Evolutionary conservation across 2,113 vertebrate species (phyloP), one percentile per base, ranked within the genome.

Genomic region (Laticauda laticaudata): DNA sequence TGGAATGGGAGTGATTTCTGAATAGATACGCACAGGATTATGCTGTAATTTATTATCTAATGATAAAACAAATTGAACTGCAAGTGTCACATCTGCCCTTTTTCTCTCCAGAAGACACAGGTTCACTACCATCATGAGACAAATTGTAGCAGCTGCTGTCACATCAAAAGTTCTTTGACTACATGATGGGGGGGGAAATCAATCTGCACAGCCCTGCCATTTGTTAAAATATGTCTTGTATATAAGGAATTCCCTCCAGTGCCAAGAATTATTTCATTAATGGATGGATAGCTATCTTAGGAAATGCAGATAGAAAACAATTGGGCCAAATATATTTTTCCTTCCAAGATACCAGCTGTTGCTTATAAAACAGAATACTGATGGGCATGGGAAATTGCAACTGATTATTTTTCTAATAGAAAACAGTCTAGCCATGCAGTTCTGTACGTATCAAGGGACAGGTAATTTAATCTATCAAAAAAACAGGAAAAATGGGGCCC

Each of bases 211-310:
- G 94, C 24, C 64, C 95, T 96, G 95, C 95, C 96, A 97, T 95
- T 81, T 0, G 92, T 94, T 96, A 69, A 94, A 94, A 95, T 92
- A 94, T 90, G 90, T 94, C 95, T 97, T 96, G 90, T 95, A 96
- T 96, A 96, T 94, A 95, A 93, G 94, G 93, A 96, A 96, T 24
- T 94, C 48, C 93, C 95, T 97, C 93, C 93, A 95, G 93, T 96
- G 96, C 95, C 96, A 97, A 96, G 93, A 94, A 95, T 96, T 96
- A 96, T 96, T 96, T 97, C 94, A 97, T 95, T 94, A 95, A 97
- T 54, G 96, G 97, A 96, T 95, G 96, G 97, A 96, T 95, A 96
- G 94, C 95, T 97, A 81, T 45, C 92, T 89, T 53, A 86, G 57
- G 39, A 43, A 64, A 55, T 88, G 87, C 26, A 53, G 51, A 88